Base-by-base conservation (phyloP, 2,888 invertebrate species). In the Nomada lathburiana region DNA sequence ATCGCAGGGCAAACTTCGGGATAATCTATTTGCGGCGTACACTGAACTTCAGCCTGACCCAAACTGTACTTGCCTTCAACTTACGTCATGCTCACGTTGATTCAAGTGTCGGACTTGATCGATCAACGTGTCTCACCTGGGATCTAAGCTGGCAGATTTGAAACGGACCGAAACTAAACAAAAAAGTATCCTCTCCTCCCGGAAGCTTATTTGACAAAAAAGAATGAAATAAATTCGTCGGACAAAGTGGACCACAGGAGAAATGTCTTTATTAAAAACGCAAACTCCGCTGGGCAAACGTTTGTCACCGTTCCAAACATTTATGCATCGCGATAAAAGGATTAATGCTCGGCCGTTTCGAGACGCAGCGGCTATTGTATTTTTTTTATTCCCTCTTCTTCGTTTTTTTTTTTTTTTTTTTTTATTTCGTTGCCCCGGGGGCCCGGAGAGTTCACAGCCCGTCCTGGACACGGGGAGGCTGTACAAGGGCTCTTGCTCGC, bases 221-320 rank as follows among this genome's bases (percentile, higher is more conserved):
- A 23, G 20, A 23, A 1, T 4, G 3, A 11, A 18, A 23, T 16
- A 50, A 64, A 64, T 26, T 64, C 20, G 36, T 63, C 63, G 47
- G 64, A 50, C n/a, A 23, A 26, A 16, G 20, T 50, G 26, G 16
- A 3, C n/a, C n/a, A 10, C 10, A 13, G 18, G 50, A 26, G 50
- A 50, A 59, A 59, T 59, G 47, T 13, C 68, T 74, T 74, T 74
- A 74, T 74, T 74, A 74, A 50, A 68, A 53, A 63, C 42, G 36
- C 63, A 65, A 76, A 75, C 63, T 11, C 26, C 11, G 18, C 42
- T 52, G 52, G 26, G n/a, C 60, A 50, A 63, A 55, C 62, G 57
- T 72, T 76, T 57, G 73, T 72, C 73, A 64, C 63, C 23, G 63
- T 72, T 64, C 29, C 63, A 63, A 70, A 73, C 76, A 59, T 72